These are phyloP conservation scores for Euplagia quadripunctaria DNA, from an alignment of 2,888 invertebrate genomes.

Conservation along the genomic window DNA sequence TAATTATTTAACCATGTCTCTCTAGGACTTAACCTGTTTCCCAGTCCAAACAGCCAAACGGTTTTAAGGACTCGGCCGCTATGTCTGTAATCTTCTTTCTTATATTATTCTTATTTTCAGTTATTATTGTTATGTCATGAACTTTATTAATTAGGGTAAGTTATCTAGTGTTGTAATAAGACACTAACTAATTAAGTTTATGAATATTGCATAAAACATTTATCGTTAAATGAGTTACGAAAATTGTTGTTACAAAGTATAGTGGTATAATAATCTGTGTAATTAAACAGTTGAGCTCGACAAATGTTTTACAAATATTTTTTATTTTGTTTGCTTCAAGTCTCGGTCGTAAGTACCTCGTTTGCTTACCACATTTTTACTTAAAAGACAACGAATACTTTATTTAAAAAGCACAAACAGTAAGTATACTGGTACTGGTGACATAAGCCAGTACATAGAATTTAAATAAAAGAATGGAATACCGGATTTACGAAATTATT, in stretches of 20 bases:
- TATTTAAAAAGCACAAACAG: not conserved
- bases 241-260: constrained; percentile 57
- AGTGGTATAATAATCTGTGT: constrained; percentile 44
- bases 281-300: constrained; percentile 52
- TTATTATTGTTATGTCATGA: too few relatives aligned
- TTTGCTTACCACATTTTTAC: constrained; percentile 34
- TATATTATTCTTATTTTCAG: too few relatives aligned
- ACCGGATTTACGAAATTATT: not conserved
- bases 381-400: constrained; percentile 8
- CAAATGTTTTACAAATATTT: constrained; percentile 61
- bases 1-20: too few relatives aligned
- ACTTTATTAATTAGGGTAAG: not conserved
- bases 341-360: constrained; percentile 51
- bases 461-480: not conserved
- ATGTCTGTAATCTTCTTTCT: too few relatives aligned
- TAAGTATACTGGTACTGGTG: not conserved
- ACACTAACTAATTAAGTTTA: too few relatives aligned
- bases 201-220: not conserved
- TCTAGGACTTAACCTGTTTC: too few relatives aligned
- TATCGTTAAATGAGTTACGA: constrained; percentile 35
- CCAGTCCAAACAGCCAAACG: too few relatives aligned
- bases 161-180: too few relatives aligned
- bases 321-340: constrained; percentile 49
- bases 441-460: not conserved
- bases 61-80: too few relatives aligned